Conservation (phyloP, 2,888 invertebrate species). For the Eudasyphora cyanicolor region DNA sequence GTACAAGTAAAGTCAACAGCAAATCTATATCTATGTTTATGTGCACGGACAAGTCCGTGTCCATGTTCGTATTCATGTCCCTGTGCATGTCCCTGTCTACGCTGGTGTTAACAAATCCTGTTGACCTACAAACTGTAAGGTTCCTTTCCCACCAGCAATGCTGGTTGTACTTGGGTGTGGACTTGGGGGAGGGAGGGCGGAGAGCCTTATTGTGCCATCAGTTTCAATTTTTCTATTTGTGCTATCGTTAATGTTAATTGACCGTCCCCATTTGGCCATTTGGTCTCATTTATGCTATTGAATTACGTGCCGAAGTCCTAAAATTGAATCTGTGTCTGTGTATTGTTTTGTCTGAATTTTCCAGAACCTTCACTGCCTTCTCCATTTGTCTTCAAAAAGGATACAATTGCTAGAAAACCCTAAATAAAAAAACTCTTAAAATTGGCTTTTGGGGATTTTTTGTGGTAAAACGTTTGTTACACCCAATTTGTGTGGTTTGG, state of each 20-base stretch:
- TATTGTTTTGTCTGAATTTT: neutral
- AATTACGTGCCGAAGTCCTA: neutral
- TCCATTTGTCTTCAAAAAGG: neutral
- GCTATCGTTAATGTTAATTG: neutral
- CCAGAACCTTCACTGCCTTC: neutral
- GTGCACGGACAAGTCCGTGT: no score
- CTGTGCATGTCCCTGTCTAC: neutral
- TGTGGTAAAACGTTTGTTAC: neutral
- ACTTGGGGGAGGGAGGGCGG: no score
- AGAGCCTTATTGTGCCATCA: neutral
- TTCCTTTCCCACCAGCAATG: neutral
- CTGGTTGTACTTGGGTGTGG: neutral
- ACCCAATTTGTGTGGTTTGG: neutral
- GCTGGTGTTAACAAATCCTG: neutral
- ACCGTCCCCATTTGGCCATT: neutral
- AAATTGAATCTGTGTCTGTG: neutral
- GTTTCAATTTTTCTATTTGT: neutral
- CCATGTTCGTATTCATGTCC: no score
- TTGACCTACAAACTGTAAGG: slow-evolving; percentile 3
- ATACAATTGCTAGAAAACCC: neutral
- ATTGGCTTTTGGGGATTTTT: neutral
- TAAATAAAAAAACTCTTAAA: neutral
- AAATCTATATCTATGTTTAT: neutral
- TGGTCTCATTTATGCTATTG: neutral
- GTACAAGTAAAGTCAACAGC: neutral